These are phyloP conservation scores for Scaptomyza polygonia DNA, from an alignment of 2,888 invertebrate genomes.

Conservation along the genomic window DNA sequence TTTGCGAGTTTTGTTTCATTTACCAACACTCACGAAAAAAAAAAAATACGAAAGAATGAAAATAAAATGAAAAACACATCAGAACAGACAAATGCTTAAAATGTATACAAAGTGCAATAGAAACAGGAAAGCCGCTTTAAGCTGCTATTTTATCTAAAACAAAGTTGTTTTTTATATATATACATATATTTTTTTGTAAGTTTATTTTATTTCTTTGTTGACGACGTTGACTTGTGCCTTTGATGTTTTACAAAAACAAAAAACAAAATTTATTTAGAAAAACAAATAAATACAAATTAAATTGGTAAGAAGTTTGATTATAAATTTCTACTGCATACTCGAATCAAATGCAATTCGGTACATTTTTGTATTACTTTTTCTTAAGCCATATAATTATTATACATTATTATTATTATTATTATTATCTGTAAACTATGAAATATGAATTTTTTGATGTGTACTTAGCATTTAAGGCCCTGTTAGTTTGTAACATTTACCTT, in stretches of 20 bases:
- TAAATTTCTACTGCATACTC: conserved; percentile 47
- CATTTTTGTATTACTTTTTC: conserved; percentile 73
- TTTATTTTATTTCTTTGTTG: conserved; percentile 77
- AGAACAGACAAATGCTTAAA: conserved; percentile 51
- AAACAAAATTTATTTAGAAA: conserved; percentile 23
- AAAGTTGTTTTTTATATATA: conserved; percentile 43
- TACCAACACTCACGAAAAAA: conserved; percentile 24
- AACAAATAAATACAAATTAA: conserved; percentile 23
- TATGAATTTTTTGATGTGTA: conserved; percentile 80
- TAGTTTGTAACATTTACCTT: conserved; percentile 66
- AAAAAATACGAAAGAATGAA: conserved; percentile 13
- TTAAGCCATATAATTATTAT: conserved; percentile 73
- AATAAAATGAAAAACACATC: conserved; percentile 30
- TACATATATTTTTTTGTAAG: conserved; percentile 41
- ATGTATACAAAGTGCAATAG: conserved; percentile 47
- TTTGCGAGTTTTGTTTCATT: conserved; percentile 56
- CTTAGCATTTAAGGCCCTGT: conserved; percentile 67
- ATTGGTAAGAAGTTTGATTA: conserved; percentile 38
- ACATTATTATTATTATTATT: conserved; percentile 26
- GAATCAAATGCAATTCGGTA: conserved; percentile 52
- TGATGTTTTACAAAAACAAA: conserved; percentile 72
- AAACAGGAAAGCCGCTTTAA: conserved; percentile 35
- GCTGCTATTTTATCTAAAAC: conserved; percentile 28
- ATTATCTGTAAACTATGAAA: conserved; percentile 53
- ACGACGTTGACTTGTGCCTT: conserved; percentile 85